Evolutionary conservation across 2,797 vertebrate species (phyloP).

Genomic region (Morus bassanus): DNA sequence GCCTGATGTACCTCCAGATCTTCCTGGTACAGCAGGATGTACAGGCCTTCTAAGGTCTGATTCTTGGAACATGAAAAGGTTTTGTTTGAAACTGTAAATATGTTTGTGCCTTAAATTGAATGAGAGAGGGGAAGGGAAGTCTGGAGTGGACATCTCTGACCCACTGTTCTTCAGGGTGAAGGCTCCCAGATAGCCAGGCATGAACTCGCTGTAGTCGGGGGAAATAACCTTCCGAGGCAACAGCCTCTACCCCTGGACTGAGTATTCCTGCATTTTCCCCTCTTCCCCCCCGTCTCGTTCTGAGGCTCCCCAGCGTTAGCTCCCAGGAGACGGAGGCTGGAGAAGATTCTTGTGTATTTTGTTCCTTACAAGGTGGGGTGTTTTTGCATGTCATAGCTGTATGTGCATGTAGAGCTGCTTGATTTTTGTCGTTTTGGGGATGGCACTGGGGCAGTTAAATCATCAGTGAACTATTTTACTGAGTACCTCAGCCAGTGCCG

Average conservation of each 20-base stretch:
- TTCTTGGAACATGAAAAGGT: constrained; percentile 7
- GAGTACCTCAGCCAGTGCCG: constrained; percentile 19
- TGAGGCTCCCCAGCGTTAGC: constrained; percentile 25
- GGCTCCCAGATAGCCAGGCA: not conserved
- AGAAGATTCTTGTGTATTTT: constrained; percentile 22
- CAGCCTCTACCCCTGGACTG: not conserved
- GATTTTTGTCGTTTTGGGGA: constrained; percentile 22
- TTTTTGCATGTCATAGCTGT: constrained; percentile 67
- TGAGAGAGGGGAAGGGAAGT: constrained; percentile 26
- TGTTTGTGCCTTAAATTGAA: constrained; percentile 76
- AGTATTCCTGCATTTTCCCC: constrained; percentile 15
- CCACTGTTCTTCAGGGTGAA: not conserved
- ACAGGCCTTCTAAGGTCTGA: not conserved
- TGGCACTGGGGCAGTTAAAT: constrained; percentile 23
- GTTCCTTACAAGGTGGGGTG: constrained; percentile 28
- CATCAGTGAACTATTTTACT: not conserved
- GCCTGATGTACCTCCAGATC: not conserved
- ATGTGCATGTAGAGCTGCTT: constrained; percentile 67
- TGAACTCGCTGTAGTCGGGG: not conserved
- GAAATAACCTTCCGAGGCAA: constrained; percentile 3
- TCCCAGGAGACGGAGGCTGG: not conserved
- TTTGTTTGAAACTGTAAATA: constrained; percentile 69
- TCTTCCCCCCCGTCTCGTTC: not conserved
- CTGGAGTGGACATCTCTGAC: constrained; percentile 28
- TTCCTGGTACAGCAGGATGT: constrained; percentile 9